These are phyloP conservation scores for Tolmerus cingulatus DNA, from an alignment of 2,888 invertebrate species.

Conservation along the genomic window DNA sequence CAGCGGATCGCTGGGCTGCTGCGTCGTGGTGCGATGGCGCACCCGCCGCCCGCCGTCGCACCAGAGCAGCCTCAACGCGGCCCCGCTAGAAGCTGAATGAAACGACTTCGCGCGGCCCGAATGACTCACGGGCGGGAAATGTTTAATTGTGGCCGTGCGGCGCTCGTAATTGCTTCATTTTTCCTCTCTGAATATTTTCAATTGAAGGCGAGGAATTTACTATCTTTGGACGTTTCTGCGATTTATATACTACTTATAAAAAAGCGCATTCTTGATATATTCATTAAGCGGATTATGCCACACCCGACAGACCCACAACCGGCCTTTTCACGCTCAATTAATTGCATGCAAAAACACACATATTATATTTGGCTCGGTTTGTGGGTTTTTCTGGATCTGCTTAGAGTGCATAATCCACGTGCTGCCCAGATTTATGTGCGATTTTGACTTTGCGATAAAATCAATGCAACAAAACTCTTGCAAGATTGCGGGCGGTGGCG, in stretches of 20 bases:
- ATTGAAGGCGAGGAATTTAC: constrained; percentile 24
- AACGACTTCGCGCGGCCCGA: not conserved
- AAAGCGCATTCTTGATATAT: not conserved
- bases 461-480: not conserved
- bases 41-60: not conserved
- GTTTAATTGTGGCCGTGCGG: constrained; percentile 20
- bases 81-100: constrained; percentile 10
- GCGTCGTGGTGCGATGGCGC: not conserved
- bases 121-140: constrained; percentile 27
- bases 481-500: not conserved
- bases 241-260: not conserved
- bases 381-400: not conserved
- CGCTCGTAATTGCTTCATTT: constrained; percentile 17
- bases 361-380: not conserved
- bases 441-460: not conserved
- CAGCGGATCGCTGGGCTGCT: not conserved
- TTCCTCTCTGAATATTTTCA: not conserved
- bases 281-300: not conserved
- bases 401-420: not conserved
- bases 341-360: not conserved
- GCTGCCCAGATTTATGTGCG: not conserved
- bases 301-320: not conserved
- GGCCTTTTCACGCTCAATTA: not conserved
- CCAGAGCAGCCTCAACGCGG: not conserved
- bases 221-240: constrained; percentile 9